Conservation (phyloP, 2,888 invertebrate species). For the Pterobdella sp. region DNA sequence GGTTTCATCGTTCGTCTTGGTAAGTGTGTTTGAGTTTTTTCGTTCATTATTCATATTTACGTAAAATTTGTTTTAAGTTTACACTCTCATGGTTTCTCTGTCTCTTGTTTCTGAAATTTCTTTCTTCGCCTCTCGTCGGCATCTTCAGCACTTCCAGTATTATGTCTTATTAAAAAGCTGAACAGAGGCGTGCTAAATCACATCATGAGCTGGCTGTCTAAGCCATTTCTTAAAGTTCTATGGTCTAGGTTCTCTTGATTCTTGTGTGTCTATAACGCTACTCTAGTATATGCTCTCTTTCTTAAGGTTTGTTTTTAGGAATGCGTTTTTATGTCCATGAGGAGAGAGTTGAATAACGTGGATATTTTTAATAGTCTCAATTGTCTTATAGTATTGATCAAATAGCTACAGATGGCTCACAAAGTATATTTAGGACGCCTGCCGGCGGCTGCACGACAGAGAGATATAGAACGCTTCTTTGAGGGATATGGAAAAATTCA, state of each 20-base stretch:
- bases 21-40: background rate
- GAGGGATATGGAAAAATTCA: slow-evolving; percentile 84
- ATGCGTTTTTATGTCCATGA: background rate
- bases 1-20: background rate
- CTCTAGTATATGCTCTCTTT: slow-evolving; percentile 8
- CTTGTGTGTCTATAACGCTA: slow-evolving; percentile 4
- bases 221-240: background rate
- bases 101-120: slow-evolving; percentile 8
- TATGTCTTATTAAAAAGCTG: background rate
- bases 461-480: slow-evolving; percentile 91
- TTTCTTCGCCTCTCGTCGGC: background rate
- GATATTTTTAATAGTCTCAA: background rate
- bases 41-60: background rate
- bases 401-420: slow-evolving; percentile 22
- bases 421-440: slow-evolving; percentile 68
- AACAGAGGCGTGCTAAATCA: background rate
- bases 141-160: background rate
- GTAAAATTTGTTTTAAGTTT: background rate
- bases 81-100: background rate
- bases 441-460: slow-evolving; percentile 71
- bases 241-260: background rate
- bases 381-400: background rate
- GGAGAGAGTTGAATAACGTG: background rate
- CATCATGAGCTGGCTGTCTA: background rate
- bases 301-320: slow-evolving; percentile 6